These are phyloP conservation scores for Condylostylus longicornis DNA, from an alignment of 1,140 invertebrate species.

Conservation along the genomic window DNA sequence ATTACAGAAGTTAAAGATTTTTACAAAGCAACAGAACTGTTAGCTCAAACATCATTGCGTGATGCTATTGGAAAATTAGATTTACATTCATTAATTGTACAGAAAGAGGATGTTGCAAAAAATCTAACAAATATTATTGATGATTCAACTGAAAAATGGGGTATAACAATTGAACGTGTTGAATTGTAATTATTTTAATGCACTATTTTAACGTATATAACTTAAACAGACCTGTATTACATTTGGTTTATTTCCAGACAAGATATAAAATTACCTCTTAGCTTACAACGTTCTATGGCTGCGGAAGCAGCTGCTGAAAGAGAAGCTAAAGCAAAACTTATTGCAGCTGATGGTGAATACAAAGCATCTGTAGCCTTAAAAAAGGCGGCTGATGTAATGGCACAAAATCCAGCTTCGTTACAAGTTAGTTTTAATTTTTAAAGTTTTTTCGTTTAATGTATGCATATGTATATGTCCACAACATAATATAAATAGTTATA, in stretches of 20 bases:
- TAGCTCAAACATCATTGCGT: too few relatives aligned
- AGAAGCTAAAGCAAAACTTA: constrained; percentile 56
- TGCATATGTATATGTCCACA: neutral
- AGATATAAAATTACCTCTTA: constrained; percentile 70
- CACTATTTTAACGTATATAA: neutral
- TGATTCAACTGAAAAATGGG: constrained; percentile 48
- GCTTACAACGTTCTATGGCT: constrained; percentile 69
- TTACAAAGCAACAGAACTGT: constrained; percentile 55
- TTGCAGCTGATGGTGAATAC: constrained; percentile 70
- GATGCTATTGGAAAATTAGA: too few relatives aligned
- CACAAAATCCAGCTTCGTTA: constrained; percentile 70
- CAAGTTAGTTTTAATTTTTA: constrained; percentile 36
- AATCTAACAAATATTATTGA: constrained; percentile 15
- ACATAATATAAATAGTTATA: neutral
- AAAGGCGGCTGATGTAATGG: constrained; percentile 84
- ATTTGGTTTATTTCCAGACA: constrained; percentile 43
- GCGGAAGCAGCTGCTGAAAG: constrained; percentile 69
- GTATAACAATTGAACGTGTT: constrained; percentile 85
- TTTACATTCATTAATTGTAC: too few relatives aligned
- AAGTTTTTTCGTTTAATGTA: neutral
- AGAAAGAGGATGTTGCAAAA: constrained; percentile 15
- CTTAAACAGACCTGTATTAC: neutral
- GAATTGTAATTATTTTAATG: constrained; percentile 59
- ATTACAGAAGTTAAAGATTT: constrained; percentile 71
- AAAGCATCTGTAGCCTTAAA: constrained; percentile 75